A percentile compares a stretch with the other conserved stretches of the same genome.
Evolutionary conservation across 1,140 invertebrate species (phyloP).

Genomic region (Nymphalis io): DNA sequence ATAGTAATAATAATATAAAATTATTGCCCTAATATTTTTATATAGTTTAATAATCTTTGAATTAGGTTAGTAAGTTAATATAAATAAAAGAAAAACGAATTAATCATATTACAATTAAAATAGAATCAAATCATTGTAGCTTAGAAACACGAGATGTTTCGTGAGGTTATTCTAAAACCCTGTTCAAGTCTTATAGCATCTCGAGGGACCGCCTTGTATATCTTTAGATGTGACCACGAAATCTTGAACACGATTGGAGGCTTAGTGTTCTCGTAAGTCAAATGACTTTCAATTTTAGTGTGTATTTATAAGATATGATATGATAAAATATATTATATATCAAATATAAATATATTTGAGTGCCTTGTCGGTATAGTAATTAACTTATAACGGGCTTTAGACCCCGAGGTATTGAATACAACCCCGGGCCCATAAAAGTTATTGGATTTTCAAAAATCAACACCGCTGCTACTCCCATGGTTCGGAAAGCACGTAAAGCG

Average conservation of each 20-base stretch:
- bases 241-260: slow-evolving; percentile 19
- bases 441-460: too few species aligned
- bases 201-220: slow-evolving; percentile 25
- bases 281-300: background rate
- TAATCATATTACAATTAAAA: slow-evolving; percentile 18
- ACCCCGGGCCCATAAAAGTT: too few species aligned
- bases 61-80: background rate
- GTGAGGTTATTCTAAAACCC: slow-evolving; percentile 6
- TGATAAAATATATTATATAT: too few species aligned
- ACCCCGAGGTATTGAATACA: too few species aligned
- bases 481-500: too few species aligned
- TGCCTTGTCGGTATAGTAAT: too few species aligned
- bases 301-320: background rate
- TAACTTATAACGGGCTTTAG: too few species aligned
- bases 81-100: background rate
- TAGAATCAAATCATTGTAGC: slow-evolving; percentile 25
- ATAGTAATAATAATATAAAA: too few species aligned
- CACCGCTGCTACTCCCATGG: too few species aligned
- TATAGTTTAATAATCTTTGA: too few species aligned
- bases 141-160: slow-evolving; percentile 28
- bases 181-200: slow-evolving; percentile 11
- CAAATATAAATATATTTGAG: too few species aligned
- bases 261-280: background rate
- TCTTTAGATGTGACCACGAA: slow-evolving; percentile 34
- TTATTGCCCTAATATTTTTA: too few species aligned